Conservation (phyloP, 2,797 vertebrate species). For the Loris lydekkerianus region DNA sequence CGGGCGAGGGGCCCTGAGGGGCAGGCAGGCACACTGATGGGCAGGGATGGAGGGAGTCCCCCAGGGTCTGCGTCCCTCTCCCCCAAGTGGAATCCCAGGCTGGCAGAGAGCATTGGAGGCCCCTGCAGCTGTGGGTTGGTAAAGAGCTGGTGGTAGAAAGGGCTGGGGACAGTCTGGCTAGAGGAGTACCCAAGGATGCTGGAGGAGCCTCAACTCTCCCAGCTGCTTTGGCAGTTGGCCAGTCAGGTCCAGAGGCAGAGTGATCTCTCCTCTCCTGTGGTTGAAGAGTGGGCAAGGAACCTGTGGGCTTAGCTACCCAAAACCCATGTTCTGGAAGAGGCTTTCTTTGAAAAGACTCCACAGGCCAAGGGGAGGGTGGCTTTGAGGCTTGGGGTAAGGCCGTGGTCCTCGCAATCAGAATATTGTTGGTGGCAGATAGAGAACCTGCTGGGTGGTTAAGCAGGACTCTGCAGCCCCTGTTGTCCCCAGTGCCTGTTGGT, state of each 20-base stretch:
- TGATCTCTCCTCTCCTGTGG: background rate
- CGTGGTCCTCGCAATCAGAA: slow-evolving; percentile 13
- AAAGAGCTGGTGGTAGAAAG: background rate
- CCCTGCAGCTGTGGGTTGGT: background rate
- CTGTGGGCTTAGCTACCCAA: background rate
- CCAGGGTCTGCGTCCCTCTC: background rate
- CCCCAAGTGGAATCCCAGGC: background rate
- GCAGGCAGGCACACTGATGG: slow-evolving; percentile 75
- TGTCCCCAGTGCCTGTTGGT: background rate
- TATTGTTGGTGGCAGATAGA: background rate
- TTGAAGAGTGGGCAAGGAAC: background rate
- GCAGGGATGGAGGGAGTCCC: background rate
- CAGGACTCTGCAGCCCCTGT: background rate
- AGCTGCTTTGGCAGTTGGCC: slow-evolving; percentile 9
- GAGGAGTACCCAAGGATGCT: background rate
- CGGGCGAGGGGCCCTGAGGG: slow-evolving; percentile 69
- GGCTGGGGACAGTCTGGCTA: background rate
- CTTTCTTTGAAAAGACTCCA: slow-evolving; percentile 24
- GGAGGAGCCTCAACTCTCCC: background rate
- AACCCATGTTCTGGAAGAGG: background rate
- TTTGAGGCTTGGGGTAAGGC: slow-evolving; percentile 38
- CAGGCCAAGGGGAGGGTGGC: background rate
- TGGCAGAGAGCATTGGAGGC: slow-evolving; percentile 1
- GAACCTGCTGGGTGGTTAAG: background rate
- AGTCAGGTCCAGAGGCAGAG: background rate